Evolutionary conservation across 2,113 vertebrate genomes (phyloP).

Genomic region (Arenaria interpres): DNA sequence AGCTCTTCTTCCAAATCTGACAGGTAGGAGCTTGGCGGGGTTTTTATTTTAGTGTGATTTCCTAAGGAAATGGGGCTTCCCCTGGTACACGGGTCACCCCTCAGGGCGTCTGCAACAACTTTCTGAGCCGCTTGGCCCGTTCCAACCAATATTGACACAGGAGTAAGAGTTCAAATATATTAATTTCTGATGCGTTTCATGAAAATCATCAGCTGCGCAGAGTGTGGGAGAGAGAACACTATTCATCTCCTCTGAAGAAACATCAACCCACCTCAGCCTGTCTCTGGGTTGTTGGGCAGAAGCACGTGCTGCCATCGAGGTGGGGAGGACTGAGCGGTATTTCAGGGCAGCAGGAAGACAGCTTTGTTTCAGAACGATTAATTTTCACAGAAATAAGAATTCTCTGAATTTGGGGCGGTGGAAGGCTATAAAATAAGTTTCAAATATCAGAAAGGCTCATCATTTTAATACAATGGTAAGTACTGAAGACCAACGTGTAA

Average conservation of each 20-base stretch:
- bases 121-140: fast-evolving
- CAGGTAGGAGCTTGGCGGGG: not conserved
- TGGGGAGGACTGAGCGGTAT: not conserved
- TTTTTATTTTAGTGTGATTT: not conserved
- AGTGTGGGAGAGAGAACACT: not conserved
- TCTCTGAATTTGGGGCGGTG: not conserved
- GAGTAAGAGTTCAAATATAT: not conserved
- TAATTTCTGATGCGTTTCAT: not conserved
- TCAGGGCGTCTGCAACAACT: not conserved
- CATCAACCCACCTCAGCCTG: not conserved
- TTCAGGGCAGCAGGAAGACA: not conserved
- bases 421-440: not conserved
- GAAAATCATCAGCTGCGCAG: not conserved
- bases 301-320: not conserved
- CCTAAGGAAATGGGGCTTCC: not conserved
- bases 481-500: not conserved
- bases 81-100: fast-evolving
- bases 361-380: not conserved
- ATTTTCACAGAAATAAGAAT: not conserved
- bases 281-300: not conserved
- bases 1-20: not conserved
- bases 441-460: not conserved
- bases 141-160: not conserved
- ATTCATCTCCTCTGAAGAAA: not conserved
- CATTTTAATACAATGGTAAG: not conserved